phyloP scores from a whole-genome alignment of 2,797 vertebrate species.

The Benthosema pterotum region DNA sequence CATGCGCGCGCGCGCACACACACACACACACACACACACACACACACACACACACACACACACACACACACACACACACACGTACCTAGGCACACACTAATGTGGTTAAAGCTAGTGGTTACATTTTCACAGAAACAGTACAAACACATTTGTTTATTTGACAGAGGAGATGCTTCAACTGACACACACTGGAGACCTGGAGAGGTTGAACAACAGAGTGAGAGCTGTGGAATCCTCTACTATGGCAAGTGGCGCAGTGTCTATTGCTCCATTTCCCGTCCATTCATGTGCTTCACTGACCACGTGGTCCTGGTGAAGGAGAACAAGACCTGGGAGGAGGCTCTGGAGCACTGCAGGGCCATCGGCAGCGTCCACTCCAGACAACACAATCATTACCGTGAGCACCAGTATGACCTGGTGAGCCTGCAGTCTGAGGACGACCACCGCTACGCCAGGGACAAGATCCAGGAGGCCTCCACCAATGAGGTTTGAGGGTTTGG shows the following conservation, averaged over 20 bases:
- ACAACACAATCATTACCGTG: background rate
- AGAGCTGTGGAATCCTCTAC: too few species aligned
- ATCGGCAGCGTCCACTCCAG: fast-evolving
- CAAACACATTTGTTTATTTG: too few species aligned
- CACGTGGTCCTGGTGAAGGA: constrained; percentile 57
- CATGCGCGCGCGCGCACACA: too few species aligned
- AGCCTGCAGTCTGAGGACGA: constrained; percentile 43
- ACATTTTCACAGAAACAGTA: too few species aligned
- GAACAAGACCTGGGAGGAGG: constrained; percentile 62
- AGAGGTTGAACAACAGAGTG: too few species aligned
- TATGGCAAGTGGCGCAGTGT: background rate
- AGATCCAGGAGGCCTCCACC: constrained; percentile 8
- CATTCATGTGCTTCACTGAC: constrained; percentile 23
- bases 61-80: too few species aligned
- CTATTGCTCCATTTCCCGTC: constrained; percentile 8
- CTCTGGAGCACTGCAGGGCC: constrained; percentile 51
- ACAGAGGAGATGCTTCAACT: too few species aligned
- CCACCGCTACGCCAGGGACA: fast-evolving
- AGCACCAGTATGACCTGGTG: constrained; percentile 28
- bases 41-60: too few species aligned
- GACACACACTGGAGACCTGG: too few species aligned
- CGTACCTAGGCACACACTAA: too few species aligned
- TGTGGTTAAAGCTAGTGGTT: too few species aligned
- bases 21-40: too few species aligned
- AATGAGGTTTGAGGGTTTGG: constrained; percentile 42